Percentiles rank a stretch among this genome's conserved stretches.
These are phyloP conservation scores for Heterohyrax brucei DNA, from an alignment of 2,797 vertebrate species.

Conservation along the genomic window DNA sequence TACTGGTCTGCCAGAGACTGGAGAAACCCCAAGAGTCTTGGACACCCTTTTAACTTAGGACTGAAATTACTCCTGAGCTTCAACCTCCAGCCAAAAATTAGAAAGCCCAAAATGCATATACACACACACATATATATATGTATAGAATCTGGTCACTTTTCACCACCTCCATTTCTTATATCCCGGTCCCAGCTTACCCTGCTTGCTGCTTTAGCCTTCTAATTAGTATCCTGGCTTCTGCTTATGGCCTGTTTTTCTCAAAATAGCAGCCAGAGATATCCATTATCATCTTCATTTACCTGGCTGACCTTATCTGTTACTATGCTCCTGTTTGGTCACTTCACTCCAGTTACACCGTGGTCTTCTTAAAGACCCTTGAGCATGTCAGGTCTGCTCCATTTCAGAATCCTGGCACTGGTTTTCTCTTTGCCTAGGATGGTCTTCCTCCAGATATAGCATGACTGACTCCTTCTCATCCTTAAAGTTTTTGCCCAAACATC, in stretches of 20 bases:
- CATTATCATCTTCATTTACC: not conserved
- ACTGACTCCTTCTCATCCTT: not conserved
- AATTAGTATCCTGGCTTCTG: not conserved
- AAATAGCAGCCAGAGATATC: not conserved
- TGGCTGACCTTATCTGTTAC: not conserved
- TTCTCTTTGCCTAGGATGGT: not conserved
- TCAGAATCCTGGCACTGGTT: not conserved
- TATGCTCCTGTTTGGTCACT: not conserved
- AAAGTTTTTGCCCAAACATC: not conserved
- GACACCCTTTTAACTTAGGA: too few species aligned
- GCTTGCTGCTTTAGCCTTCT: not conserved
- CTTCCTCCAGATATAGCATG: not conserved
- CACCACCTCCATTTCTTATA: not conserved
- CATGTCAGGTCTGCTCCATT: not conserved
- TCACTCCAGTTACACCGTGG: not conserved
- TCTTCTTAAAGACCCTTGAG: not conserved
- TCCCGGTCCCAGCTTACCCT: not conserved
- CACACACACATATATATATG: too few species aligned
- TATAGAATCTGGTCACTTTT: not conserved
- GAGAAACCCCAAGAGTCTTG: too few species aligned
- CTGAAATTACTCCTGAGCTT: too few species aligned
- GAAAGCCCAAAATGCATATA: not conserved
- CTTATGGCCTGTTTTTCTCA: not conserved
- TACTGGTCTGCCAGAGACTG: too few species aligned
- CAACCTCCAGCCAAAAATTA: too few species aligned